Conservation (phyloP, 2,797 vertebrate species). For the Furcifer pardalis region DNA sequence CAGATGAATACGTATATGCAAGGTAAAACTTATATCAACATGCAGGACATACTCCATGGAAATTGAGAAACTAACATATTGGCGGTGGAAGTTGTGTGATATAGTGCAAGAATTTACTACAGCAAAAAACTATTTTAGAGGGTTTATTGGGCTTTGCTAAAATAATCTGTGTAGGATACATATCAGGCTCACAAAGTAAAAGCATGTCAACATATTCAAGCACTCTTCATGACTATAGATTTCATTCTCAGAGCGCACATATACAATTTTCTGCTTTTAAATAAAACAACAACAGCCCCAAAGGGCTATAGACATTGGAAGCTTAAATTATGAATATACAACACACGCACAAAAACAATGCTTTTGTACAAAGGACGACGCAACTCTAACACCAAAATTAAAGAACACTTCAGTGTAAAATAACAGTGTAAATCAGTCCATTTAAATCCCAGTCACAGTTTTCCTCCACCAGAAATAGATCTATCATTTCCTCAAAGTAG, state of each 20-base stretch:
- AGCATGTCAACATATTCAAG: conserved; percentile 20
- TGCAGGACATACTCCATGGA: not conserved
- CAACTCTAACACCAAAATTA: conserved; percentile 16
- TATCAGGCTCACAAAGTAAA: not conserved
- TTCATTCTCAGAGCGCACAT: not conserved
- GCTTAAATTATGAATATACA: conserved; percentile 28
- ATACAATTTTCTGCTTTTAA: not conserved
- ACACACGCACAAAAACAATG: not conserved
- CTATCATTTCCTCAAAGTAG: conserved; percentile 38
- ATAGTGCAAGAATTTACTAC: not conserved
- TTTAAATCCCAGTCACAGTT: conserved; percentile 37
- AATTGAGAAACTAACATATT: not conserved
- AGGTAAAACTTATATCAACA: not conserved
- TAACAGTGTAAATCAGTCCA: conserved; percentile 41
- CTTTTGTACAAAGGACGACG: not conserved
- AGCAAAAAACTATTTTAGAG: not conserved
- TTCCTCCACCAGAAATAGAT: conserved; percentile 34
- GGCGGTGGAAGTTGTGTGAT: not conserved
- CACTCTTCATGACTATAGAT: not conserved
- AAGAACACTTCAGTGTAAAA: not conserved
- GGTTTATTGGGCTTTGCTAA: not conserved
- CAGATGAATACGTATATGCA: not conserved
- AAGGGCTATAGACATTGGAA: not conserved
- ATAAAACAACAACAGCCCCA: too few relatives aligned
- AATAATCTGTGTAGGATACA: not conserved